These are phyloP conservation scores for Chaetorhynchus papuensis DNA, from an alignment of 2,113 vertebrate species.

Conservation along the genomic window DNA sequence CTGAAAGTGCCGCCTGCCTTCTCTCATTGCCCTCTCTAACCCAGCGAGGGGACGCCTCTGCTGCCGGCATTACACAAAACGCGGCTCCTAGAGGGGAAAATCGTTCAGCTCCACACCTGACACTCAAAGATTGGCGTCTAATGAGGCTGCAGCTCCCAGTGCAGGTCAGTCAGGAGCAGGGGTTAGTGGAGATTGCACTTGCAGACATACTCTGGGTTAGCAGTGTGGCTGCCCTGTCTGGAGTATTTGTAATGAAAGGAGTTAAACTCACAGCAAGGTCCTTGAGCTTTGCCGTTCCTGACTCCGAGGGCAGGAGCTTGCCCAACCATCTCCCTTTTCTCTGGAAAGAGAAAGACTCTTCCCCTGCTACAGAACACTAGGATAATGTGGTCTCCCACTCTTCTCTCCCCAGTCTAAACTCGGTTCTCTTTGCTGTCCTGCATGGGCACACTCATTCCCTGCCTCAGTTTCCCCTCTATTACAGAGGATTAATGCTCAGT, in stretches of 20 bases:
- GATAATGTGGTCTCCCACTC: background rate
- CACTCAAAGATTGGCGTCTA: background rate
- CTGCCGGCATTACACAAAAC: accelerated
- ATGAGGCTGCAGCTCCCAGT: background rate
- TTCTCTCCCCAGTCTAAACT: background rate
- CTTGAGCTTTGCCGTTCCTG: background rate
- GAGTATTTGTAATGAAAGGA: background rate
- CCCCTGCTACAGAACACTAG: accelerated
- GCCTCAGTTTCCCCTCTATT: slow-evolving; percentile 12
- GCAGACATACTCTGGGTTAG: background rate
- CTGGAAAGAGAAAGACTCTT: background rate
- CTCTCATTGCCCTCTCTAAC: background rate
- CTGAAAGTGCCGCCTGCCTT: background rate
- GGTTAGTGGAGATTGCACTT: background rate
- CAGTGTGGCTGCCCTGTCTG: background rate
- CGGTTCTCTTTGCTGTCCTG: background rate
- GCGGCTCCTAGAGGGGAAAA: background rate
- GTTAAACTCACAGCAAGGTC: background rate
- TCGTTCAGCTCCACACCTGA: background rate
- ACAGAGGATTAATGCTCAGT: background rate
- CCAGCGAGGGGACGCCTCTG: accelerated
- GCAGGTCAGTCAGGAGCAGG: background rate
- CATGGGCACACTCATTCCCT: background rate
- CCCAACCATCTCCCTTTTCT: background rate
- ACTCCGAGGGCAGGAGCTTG: background rate